phyloP scores from a whole-genome alignment of 2,797 vertebrate species.

The Anabacerthia variegaticeps region DNA sequence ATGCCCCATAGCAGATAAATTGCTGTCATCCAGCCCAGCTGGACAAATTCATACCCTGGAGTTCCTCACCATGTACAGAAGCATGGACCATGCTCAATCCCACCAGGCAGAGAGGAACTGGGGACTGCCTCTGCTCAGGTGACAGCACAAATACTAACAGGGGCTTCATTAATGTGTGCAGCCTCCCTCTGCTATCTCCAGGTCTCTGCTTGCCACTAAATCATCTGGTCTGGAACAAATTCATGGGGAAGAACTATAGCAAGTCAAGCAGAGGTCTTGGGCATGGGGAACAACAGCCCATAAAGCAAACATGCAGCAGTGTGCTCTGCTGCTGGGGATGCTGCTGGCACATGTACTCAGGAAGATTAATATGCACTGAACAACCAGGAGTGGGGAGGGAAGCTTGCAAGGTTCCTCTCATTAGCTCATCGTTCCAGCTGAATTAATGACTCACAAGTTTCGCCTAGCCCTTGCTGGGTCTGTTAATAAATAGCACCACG shows the following conservation, averaged over 20 bases:
- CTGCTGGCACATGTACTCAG: background rate
- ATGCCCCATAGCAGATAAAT: background rate
- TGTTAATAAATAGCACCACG: background rate
- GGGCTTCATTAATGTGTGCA: background rate
- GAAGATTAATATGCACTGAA: conserved; percentile 65
- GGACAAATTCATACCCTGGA: background rate
- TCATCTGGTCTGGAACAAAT: conserved; percentile 47
- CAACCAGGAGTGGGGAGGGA: conserved; percentile 1
- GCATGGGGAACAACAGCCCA: background rate
- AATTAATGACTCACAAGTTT: conserved; percentile 72
- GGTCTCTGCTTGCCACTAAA: background rate
- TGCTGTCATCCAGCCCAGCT: background rate
- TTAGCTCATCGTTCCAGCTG: conserved; percentile 74
- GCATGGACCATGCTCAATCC: accelerated
- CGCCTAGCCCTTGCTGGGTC: background rate
- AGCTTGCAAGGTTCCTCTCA: conserved; percentile 66
- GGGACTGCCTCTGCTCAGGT: background rate
- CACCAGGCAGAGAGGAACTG: background rate
- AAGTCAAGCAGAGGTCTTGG: conserved; percentile 48
- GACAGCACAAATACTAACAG: background rate
- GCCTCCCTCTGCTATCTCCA: conserved; percentile 21
- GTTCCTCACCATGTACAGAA: background rate
- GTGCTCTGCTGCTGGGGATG: conserved; percentile 35
- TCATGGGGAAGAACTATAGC: conserved; percentile 40
- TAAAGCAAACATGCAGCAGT: conserved; percentile 52